Evolutionary conservation across 1,140 invertebrate genomes (phyloP).

Genomic region (Berghia stephanieae): DNA sequence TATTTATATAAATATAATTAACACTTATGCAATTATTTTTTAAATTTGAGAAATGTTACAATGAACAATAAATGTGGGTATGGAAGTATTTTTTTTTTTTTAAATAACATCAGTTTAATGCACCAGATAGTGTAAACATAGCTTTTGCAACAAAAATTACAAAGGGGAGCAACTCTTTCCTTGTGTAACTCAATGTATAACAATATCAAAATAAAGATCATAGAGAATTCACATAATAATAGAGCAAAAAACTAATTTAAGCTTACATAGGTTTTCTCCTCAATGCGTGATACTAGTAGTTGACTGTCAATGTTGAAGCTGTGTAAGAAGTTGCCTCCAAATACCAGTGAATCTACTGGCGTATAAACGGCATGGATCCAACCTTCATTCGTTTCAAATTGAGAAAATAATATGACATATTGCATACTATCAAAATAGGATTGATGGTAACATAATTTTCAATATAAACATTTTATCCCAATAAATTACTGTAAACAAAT

Average conservation of each 20-base stretch:
- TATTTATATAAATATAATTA: not conserved
- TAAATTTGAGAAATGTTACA: not conserved
- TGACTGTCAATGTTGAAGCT: conserved; percentile 91
- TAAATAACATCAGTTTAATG: too few species aligned
- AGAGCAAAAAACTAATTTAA: not conserved
- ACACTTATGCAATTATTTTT: not conserved
- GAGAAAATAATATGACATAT: too few species aligned
- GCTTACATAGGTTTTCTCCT: conserved; percentile 80
- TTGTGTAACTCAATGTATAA: too few species aligned
- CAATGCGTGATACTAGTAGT: conserved; percentile 85
- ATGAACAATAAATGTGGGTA: not conserved
- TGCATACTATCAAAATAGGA: too few species aligned
- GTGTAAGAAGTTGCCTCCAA: conserved; percentile 92
- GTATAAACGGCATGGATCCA: conserved; percentile 95
- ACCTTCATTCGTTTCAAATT: conserved; percentile 81
- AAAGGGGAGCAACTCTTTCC: not conserved
- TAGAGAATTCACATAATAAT: too few species aligned
- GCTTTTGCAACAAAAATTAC: not conserved
- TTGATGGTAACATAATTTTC: not conserved
- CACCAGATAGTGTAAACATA: too few species aligned
- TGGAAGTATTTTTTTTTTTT: too few species aligned
- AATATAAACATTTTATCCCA: not conserved
- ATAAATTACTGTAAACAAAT: not conserved
- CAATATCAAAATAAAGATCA: too few species aligned
- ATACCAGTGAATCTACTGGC: conserved; percentile 87